Percentiles rank a stretch among this genome's conserved stretches.
Conservation (phyloP, 2,888 invertebrate genomes). For the Charanyca ferruginea region DNA sequence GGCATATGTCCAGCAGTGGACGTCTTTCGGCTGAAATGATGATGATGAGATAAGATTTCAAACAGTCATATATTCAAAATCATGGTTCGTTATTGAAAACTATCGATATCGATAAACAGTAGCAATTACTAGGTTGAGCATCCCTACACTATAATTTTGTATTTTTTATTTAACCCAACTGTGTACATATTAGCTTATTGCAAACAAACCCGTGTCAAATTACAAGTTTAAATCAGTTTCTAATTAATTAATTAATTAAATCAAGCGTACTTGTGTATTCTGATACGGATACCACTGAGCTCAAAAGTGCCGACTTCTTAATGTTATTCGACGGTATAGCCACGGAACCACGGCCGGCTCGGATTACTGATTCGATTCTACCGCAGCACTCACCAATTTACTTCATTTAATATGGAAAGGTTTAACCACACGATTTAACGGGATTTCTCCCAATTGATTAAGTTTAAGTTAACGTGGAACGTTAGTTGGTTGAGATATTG, state of each 20-base stretch:
- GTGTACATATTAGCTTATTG: neutral
- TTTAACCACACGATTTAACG: constrained; percentile 36
- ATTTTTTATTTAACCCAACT: neutral
- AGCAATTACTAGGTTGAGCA: neutral
- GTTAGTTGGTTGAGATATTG: neutral
- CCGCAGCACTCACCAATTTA: neutral
- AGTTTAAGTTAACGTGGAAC: neutral
- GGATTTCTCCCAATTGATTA: constrained; percentile 22
- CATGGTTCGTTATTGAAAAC: neutral
- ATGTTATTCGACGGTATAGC: constrained; percentile 1
- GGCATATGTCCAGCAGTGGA: no score
- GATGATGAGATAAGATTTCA: no score
- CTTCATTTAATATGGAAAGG: constrained; percentile 6
- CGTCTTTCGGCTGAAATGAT: no score
- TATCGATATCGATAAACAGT: constrained; percentile 19
- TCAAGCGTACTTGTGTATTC: constrained; percentile 10
- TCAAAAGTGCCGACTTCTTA: constrained; percentile 27
- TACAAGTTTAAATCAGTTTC: neutral
- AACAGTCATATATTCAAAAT: neutral
- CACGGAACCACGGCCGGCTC: constrained; percentile 9
- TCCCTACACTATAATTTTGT: neutral
- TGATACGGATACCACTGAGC: constrained; percentile 3
- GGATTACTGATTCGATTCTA: constrained; percentile 4
- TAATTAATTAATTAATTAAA: constrained; percentile 20
- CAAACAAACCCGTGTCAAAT: constrained; percentile 1